Base-by-base conservation (phyloP, 2,113 vertebrate genomes). In the Ornithorhynchus anatinus region DNA sequence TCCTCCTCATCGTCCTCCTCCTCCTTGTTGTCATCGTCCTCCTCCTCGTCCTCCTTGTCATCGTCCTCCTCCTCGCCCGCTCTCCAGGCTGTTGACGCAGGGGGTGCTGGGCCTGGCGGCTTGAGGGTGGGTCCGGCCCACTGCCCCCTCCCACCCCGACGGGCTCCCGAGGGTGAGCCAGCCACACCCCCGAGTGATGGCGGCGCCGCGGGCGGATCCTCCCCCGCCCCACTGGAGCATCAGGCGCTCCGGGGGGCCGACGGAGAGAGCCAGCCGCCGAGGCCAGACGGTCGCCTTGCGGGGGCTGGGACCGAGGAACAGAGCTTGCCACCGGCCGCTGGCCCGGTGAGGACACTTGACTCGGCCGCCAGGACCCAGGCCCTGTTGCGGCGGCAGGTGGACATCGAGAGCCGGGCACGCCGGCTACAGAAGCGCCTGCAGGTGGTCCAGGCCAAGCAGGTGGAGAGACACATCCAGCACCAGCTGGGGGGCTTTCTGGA, bases 371-470 rank as follows among this genome's bases (percentile, higher is more conserved):
- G 93, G 77, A 96, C 97, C 64, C 93, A 95, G 85, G 94, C 94
- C 2, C 84, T 96, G 63, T 88, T 96, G 75, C 92, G 92, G 47
- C 93, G 97, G 15, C 98, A 99, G 82, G 90, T 87, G 0, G 97
- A 99, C 83, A 96, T 99, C 0, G 96, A 99, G 82, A 95, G 84
- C 72, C 88, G 96, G 6, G 93, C 98, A 43, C 94, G 95, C 10
- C 92, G 95, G 43, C 92, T 99, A 63, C 96, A 97, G 74, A 99
- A 99, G 66, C 95, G 97, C 75, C 93, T 99, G 77, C 97, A 98
- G 88, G 96, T 99, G 63, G 98, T 99, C 53, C 98, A 99, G 87
- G 97, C 96, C 7, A 99, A 99, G 88, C 97, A 99, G 90, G 97
- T 98, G 67, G 97, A 99, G 88, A 95, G 98, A 1, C 98, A 99